Conservation (phyloP, 2,888 invertebrate genomes). For the Aethes cnicana region DNA sequence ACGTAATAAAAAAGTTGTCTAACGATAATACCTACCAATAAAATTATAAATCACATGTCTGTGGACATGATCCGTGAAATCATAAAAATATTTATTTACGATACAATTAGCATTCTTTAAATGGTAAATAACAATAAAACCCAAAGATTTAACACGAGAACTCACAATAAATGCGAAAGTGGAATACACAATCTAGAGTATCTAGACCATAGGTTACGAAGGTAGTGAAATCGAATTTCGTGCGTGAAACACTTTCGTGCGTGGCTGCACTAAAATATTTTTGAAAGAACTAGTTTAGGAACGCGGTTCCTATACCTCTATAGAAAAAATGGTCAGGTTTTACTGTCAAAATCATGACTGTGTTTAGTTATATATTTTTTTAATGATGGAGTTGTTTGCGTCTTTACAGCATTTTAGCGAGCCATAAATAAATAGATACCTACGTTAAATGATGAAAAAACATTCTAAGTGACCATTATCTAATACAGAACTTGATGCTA, state of each 20-base stretch:
- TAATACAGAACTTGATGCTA: no score
- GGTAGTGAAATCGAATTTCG: conserved; percentile 13
- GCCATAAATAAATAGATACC: no score
- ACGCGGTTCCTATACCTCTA: conserved; percentile 29
- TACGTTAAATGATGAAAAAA: no score
- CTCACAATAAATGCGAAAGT: conserved; percentile 22
- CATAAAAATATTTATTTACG: conserved; percentile 16
- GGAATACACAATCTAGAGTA: conserved; percentile 1
- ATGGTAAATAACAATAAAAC: not conserved
- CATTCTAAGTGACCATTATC: no score
- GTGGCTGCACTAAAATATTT: conserved; percentile 38
- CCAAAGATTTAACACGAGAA: conserved; percentile 16
- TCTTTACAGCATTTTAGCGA: no score
- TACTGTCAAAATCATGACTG: conserved; percentile 27
- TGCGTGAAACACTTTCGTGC: conserved; percentile 33
- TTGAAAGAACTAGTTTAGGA: conserved; percentile 43
- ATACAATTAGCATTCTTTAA: conserved; percentile 17
- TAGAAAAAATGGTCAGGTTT: conserved; percentile 28
- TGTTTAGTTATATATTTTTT: conserved; percentile 9
- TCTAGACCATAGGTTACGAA: conserved; percentile 12
- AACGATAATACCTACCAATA: no score
- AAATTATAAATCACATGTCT: no score
- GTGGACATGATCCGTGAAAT: no score
- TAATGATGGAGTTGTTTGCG: conserved; percentile 3
- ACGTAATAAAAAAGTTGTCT: no score